Base-by-base conservation (phyloP, 1,140 invertebrate species). In the Apis mellifera region DNA sequence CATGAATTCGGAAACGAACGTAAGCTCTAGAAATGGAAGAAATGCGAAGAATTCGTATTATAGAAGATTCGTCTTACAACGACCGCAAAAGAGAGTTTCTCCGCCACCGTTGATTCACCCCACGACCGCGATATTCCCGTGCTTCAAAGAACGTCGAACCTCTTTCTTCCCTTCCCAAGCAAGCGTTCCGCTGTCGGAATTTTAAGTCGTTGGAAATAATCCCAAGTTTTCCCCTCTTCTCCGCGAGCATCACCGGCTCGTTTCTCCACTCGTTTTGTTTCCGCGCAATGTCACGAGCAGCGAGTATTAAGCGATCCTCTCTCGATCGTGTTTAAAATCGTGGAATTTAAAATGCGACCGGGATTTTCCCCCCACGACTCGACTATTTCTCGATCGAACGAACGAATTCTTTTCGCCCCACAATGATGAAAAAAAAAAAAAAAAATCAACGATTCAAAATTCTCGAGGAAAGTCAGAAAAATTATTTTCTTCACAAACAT, bases 1-100 rank as follows among this genome's bases (percentile, higher is more conserved):
- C 32, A 42, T 42, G 32, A 7, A 42, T 42, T 42, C 32, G 32
- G 3, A 32, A 42, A 42, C 32, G 32, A 42, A 42, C 32, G 32
- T 5, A 42, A 42, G 62, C 32, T 55, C 26, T 26, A 19, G 23
- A 60, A 79, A 52, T 13, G 23, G n/a, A 79, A 68, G 42, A 81
- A 68, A 75, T 72, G 72, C 72, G 26, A n/a, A 65, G 78, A 80
- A 80, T 80, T 80, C 50, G 62, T 59, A 75, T 75, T 81, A 81
- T 68, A 64, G 62, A 26, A 32, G 68, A 79, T 74, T 74, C 42
- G 52, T 48, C 52, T 66, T 9, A 8, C 62, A 11, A 15, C 21
- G 9, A 13, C 13, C 19, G 23, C 79, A n/a, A 54, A 59, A 7
- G 9, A 17, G 52, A 26, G 11, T 65, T 32, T 12, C 9, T 11